Base-by-base conservation (phyloP, 2,888 invertebrate genomes). In the Monopis laevigella region DNA sequence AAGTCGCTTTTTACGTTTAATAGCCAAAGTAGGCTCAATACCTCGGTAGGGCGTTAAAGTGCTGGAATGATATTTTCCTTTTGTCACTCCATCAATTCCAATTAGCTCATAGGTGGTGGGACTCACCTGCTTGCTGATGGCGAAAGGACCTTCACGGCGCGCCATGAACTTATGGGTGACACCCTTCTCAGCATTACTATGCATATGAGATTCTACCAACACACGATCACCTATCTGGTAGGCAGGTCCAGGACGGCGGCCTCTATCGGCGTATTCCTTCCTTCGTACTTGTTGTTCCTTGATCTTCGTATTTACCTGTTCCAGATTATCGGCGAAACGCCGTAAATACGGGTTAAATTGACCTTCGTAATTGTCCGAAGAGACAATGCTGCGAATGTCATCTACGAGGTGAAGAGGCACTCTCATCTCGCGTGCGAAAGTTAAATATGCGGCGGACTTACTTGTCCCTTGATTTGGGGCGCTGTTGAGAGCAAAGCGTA, bases 401-500 rank as follows among this genome's bases (percentile, higher is more conserved):
- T 38, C 35, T 1, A 29, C 17, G 3, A 42, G 44, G 10, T 52
- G 47, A 17, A 42, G 28, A 1, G 49, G 50, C 48, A 44, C 49
- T 39, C 47, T 43, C 6, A 59, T 11, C 29, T 62, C 56, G 5
- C 55, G 42, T 1, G 48, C 59, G 29, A 58, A 55, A 1, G 48
- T 52, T 1, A 59, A 43, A 24, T 48, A 58, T 1, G 57, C 53
- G 1, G 58, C 47, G 0, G 52, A 46, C 3, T 19, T 16, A 0
- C 53, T 52, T 1, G 56, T 56, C 1, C 46, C 40, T 2, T 21
- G 14, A 28, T 49, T 44, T 2, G 8, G 12, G 0, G 51, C 47
- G 1, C 46, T 49, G 19, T 56, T 58, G 45, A 55, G 51, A 0
- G 56, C 51, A 17, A 53, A 57, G 2, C 53, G 45, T 0, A 59